phyloP scores from a whole-genome alignment of 2,888 invertebrate species.

The Standfussiana lucernea region DNA sequence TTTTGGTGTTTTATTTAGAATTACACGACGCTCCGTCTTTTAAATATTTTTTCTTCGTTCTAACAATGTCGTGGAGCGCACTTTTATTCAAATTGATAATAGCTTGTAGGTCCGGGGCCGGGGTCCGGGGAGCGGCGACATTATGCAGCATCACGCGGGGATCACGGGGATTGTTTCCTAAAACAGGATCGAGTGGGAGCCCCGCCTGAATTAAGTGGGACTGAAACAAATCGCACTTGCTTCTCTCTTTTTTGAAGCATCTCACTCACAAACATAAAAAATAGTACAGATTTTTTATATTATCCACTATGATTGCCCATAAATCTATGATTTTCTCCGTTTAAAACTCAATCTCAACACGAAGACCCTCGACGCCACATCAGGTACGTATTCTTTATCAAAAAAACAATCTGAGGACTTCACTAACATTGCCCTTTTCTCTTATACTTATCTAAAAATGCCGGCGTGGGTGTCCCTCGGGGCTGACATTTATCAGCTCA shows the following conservation, averaged over 20 bases:
- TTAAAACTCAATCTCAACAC: conserved; percentile 25
- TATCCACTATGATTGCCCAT: background rate
- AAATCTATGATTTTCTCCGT: background rate
- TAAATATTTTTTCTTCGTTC: conserved; percentile 57
- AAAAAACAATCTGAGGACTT: conserved; percentile 66
- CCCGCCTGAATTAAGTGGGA: conserved; percentile 82
- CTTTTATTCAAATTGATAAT: conserved; percentile 84
- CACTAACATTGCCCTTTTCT: conserved; percentile 70
- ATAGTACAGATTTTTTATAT: background rate
- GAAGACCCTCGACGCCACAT: conserved; percentile 20
- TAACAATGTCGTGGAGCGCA: conserved; percentile 64
- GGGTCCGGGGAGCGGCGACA: conserved; percentile 75
- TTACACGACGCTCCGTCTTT: conserved; percentile 48
- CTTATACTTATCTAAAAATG: conserved; percentile 84
- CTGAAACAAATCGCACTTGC: conserved; percentile 68
- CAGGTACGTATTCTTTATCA: conserved; percentile 59
- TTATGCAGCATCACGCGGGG: conserved; percentile 90
- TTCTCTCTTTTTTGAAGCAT: conserved; percentile 57
- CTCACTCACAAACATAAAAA: conserved; percentile 38
- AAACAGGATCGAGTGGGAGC: conserved; percentile 86
- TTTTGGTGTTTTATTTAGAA: no score
- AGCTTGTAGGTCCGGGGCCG: conserved; percentile 73
- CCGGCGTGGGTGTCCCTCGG: conserved; percentile 79
- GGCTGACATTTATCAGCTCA: conserved; percentile 87
- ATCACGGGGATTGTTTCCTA: conserved; percentile 89